Percentiles rank a stretch among this genome's conserved stretches.
These are phyloP conservation scores for Stenopsyche tienmushanensis DNA, from an alignment of 1,140 invertebrate genomes.

Conservation along the genomic window DNA sequence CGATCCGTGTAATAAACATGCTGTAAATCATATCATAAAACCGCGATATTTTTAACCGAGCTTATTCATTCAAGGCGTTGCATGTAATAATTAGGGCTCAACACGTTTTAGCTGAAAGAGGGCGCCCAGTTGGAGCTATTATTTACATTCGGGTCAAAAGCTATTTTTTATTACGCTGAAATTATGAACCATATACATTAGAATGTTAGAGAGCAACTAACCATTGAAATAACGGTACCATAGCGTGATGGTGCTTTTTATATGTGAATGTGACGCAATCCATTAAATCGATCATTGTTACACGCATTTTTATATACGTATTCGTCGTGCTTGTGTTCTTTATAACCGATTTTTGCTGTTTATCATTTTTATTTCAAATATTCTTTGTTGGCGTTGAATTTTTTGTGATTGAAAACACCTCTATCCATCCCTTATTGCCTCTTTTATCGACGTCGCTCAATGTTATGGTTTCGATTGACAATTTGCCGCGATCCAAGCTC, in stretches of 20 bases:
- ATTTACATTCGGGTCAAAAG: background rate
- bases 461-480: too few species aligned
- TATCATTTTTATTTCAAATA: background rate
- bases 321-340: background rate
- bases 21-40: too few species aligned
- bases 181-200: slow-evolving; percentile 8
- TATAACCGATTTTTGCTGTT: background rate
- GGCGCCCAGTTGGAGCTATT: background rate
- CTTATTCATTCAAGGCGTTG: too few species aligned
- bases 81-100: background rate
- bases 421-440: too few species aligned
- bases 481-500: too few species aligned
- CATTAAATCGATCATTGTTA: background rate
- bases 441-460: too few species aligned
- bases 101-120: background rate
- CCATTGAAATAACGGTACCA: slow-evolving; percentile 10
- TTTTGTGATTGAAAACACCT: too few species aligned
- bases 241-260: slow-evolving; percentile 21
- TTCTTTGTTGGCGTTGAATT: too few species aligned
- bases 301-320: background rate
- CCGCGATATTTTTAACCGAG: too few species aligned
- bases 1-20: too few species aligned
- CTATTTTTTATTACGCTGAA: background rate
- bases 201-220: background rate
- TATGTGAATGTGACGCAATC: background rate